A percentile compares a stretch with the other conserved stretches of the same genome.
Conservation (phyloP, 2,113 vertebrate genomes). For the Forbesichthys agassizii region DNA sequence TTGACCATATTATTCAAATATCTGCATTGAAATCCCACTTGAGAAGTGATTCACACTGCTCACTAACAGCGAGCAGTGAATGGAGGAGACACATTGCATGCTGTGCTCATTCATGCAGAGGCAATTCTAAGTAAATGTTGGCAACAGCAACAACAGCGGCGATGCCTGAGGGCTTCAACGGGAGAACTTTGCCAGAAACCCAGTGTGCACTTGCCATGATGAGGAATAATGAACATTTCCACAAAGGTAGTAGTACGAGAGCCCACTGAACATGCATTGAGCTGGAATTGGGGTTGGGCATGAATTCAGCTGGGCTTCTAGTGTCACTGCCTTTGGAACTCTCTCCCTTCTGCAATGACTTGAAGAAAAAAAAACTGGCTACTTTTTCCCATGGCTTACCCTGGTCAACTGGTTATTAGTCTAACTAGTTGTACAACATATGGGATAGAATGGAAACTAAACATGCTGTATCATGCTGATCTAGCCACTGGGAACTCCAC, state of each 20-base stretch:
- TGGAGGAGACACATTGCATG: background rate
- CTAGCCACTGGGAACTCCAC: background rate
- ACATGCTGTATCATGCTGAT: background rate
- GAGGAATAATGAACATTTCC: slow-evolving; percentile 3
- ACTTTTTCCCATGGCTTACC: too few species aligned
- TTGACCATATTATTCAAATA: too few species aligned
- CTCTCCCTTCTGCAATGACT: too few species aligned
- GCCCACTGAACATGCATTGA: background rate
- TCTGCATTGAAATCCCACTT: too few species aligned
- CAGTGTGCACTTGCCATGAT: slow-evolving; percentile 4
- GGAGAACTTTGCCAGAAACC: background rate
- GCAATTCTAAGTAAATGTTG: slow-evolving; percentile 7
- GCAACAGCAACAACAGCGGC: background rate
- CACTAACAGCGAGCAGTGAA: slow-evolving; percentile 1
- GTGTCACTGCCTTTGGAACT: too few species aligned
- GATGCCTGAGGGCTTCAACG: background rate
- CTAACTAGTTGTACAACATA: too few species aligned
- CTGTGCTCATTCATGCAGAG: slow-evolving; percentile 2
- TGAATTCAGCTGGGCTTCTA: background rate
- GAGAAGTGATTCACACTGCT: background rate
- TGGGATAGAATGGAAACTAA: too few species aligned
- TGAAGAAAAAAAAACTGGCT: too few species aligned
- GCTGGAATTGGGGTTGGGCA: background rate
- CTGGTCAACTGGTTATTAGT: too few species aligned
- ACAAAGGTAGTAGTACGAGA: background rate